A percentile compares a stretch with the other conserved stretches of the same genome.
phyloP scores from a whole-genome alignment of 1,140 invertebrate genomes.

The Hyles vespertilio region DNA sequence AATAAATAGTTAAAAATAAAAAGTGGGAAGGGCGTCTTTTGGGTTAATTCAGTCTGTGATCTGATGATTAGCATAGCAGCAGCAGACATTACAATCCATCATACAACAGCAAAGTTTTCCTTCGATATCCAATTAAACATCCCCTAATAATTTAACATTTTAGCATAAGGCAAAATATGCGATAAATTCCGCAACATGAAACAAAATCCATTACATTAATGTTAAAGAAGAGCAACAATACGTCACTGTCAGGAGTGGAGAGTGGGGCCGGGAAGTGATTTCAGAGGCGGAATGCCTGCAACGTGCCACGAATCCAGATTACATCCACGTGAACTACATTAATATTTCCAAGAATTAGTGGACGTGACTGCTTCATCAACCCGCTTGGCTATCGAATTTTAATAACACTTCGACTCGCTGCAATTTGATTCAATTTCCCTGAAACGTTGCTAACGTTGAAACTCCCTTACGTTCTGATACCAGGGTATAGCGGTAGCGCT shows the following conservation, averaged over 20 bases:
- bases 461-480: not conserved
- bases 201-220: constrained; percentile 69
- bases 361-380: constrained; percentile 34
- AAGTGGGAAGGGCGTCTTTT: too few relatives aligned
- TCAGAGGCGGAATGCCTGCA: constrained; percentile 55
- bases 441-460: not conserved
- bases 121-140: too few relatives aligned
- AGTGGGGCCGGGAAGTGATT: constrained; percentile 61
- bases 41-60: too few relatives aligned
- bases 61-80: too few relatives aligned
- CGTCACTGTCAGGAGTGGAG: constrained; percentile 57
- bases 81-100: too few relatives aligned
- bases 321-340: constrained; percentile 50
- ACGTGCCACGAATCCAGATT: constrained; percentile 58
- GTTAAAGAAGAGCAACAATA: constrained; percentile 65
- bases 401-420: constrained; percentile 7
- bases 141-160: constrained; percentile 7
- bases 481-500: too few relatives aligned
- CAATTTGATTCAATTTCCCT: constrained; percentile 6
- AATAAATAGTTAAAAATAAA: too few relatives aligned
- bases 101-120: too few relatives aligned
- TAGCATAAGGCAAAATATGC: constrained; percentile 45
- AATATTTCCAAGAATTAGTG: constrained; percentile 56
- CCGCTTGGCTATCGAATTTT: constrained; percentile 21
- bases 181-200: constrained; percentile 59